These are phyloP conservation scores for Galago senegalensis DNA, from an alignment of 2,797 vertebrate species.

Conservation along the genomic window DNA sequence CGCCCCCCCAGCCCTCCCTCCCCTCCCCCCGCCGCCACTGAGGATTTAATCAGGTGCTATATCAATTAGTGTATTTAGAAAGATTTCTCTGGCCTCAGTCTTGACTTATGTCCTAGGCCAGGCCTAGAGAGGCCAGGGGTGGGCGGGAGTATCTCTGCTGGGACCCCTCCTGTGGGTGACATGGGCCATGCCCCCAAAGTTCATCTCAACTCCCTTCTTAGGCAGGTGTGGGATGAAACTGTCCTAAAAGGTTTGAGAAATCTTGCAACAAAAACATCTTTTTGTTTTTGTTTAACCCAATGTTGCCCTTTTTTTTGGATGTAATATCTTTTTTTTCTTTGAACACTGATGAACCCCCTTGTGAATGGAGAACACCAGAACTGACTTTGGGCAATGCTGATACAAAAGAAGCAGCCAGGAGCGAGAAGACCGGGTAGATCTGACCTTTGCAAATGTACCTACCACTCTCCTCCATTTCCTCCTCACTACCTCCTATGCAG, in stretches of 20 bases:
- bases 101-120: neutral
- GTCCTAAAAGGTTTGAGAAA: constrained; percentile 18
- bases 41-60: neutral
- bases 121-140: neutral
- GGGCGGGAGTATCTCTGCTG: neutral
- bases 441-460: rapidly evolving
- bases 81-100: neutral
- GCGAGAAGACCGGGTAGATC: rapidly evolving
- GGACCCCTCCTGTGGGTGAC: neutral
- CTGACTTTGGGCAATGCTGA: too few relatives aligned
- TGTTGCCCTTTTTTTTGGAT: neutral
- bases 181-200: neutral
- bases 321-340: neutral
- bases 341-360: neutral
- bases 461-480: neutral
- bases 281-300: neutral
- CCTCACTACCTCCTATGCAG: neutral
- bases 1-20: too few relatives aligned
- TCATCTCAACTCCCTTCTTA: neutral
- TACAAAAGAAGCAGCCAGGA: neutral
- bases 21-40: too few relatives aligned
- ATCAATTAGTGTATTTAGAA: neutral
- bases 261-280: neutral
- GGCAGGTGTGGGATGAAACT: neutral
- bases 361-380: neutral